Evolutionary conservation across 2,113 vertebrate species (phyloP).

Genomic region (Oreochromis spilurus): DNA sequence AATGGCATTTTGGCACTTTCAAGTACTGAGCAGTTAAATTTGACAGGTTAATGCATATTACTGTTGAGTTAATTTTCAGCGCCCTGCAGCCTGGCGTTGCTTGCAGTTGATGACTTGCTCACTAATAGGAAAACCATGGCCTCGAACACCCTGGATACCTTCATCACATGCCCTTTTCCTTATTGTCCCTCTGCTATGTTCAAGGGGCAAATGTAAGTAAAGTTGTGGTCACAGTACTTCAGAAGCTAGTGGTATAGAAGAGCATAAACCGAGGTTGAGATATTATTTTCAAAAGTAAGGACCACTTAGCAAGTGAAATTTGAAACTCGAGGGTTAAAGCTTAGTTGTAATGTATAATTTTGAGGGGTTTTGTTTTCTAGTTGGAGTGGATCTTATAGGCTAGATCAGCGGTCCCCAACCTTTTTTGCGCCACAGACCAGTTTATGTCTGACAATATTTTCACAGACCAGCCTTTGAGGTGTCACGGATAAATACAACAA

Average conservation of each 20-base stretch:
- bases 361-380: not conserved
- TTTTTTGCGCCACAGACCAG: rapidly evolving
- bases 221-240: not conserved
- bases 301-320: not conserved
- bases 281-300: not conserved
- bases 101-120: not conserved
- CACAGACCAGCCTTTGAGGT: not conserved
- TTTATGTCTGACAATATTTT: not conserved
- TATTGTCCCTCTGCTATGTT: not conserved
- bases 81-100: not conserved
- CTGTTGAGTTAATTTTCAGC: not conserved
- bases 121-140: not conserved
- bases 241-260: not conserved
- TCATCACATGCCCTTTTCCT: not conserved
- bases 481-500: not conserved
- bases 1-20: not conserved
- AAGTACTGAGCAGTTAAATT: not conserved
- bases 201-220: not conserved
- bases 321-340: not conserved
- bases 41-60: not conserved
- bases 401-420: not conserved
- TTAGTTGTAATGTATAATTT: not conserved
- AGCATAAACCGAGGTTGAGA: not conserved
- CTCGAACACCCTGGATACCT: not conserved
- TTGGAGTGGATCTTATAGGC: not conserved